Conservation (phyloP, 2,888 invertebrate species). For the Zele albiditarsus region DNA sequence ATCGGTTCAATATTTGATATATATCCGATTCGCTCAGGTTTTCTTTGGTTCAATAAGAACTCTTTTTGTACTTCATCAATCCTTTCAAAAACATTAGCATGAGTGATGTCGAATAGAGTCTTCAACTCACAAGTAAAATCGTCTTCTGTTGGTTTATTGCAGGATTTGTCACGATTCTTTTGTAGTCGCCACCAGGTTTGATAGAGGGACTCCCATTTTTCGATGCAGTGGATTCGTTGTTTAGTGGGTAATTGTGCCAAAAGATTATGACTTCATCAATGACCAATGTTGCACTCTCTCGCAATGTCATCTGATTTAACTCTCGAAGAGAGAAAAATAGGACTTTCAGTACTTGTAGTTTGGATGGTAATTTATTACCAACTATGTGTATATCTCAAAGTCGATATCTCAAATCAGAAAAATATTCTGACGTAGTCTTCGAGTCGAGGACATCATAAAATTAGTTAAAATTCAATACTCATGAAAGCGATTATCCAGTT, state of each 20-base stretch:
- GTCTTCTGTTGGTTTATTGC: slow-evolving; percentile 41
- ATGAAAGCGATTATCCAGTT: too few species aligned
- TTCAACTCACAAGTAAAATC: slow-evolving; percentile 42
- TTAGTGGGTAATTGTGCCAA: too few species aligned
- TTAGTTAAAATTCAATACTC: too few species aligned
- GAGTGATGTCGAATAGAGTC: neutral
- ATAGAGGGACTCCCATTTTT: too few species aligned
- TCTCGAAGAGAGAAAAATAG: slow-evolving; percentile 49
- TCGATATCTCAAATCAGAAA: too few species aligned
- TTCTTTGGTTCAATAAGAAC: neutral
- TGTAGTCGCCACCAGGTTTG: too few species aligned
- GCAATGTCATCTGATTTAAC: slow-evolving; percentile 42
- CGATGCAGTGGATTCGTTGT: too few species aligned
- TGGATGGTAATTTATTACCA: slow-evolving; percentile 52
- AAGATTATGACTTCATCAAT: slow-evolving; percentile 48
- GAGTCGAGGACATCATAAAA: too few species aligned
- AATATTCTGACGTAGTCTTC: too few species aligned
- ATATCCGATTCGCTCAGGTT: slow-evolving; percentile 32
- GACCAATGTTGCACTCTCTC: slow-evolving; percentile 46
- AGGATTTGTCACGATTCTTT: too few species aligned
- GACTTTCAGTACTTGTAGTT: slow-evolving; percentile 50
- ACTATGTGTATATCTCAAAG: too few species aligned
- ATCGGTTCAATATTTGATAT: slow-evolving; percentile 31
- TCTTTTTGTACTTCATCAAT: slow-evolving; percentile 19
- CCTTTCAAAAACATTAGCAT: too few species aligned